A percentile compares a stretch with the other conserved stretches of the same genome.
phyloP scores from a whole-genome alignment of 2,797 vertebrate genomes.

The Thripadectes ignobilis region DNA sequence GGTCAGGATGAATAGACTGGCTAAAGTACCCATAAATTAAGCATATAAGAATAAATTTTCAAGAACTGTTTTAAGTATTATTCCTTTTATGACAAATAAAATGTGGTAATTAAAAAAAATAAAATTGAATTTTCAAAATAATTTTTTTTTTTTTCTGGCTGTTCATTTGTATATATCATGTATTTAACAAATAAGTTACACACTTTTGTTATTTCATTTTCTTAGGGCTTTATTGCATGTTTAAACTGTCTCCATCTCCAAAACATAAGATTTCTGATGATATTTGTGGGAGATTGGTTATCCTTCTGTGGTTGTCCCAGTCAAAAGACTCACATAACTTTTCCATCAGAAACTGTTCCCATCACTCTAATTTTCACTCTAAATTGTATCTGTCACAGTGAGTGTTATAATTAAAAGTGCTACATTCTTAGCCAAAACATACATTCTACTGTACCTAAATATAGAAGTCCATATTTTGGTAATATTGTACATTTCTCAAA shows the following conservation, averaged over 20 bases:
- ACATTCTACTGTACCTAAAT: background rate
- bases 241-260: background rate
- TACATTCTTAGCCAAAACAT: background rate
- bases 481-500: background rate
- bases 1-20: background rate
- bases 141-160: background rate
- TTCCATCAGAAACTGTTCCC: background rate
- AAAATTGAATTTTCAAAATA: background rate
- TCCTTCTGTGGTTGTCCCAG: background rate
- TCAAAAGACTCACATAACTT: background rate
- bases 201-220: background rate
- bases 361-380: background rate
- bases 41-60: background rate
- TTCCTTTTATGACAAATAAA: background rate
- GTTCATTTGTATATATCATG: background rate
- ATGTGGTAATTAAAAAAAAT: background rate
- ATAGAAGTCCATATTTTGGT: background rate
- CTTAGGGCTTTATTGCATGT: background rate
- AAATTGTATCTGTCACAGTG: background rate
- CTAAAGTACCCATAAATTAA: background rate
- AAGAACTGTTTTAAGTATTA: background rate
- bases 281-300: background rate
- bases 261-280: background rate
- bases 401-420: background rate
- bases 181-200: background rate